These are phyloP conservation scores for Luidia sarsii DNA, from an alignment of 53 echinoderm and acorn worm species.

Conservation along the genomic window DNA sequence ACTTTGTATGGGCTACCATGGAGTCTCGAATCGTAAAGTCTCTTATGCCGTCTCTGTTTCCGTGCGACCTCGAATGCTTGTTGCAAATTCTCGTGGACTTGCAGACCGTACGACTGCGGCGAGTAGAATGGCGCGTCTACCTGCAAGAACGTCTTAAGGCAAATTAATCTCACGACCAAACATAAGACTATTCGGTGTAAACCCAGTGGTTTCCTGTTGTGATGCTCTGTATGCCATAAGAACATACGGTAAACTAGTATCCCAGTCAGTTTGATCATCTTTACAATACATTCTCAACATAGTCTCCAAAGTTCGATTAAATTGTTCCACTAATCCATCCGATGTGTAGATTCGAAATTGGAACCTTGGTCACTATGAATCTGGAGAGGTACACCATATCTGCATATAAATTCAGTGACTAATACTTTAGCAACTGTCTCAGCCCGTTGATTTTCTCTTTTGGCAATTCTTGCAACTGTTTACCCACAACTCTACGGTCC, in stretches of 20 bases:
- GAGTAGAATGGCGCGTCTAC: background rate
- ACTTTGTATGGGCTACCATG: background rate
- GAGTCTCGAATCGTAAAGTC: background rate
- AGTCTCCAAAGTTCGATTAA: background rate
- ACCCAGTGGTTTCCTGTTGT: constrained; percentile 8
- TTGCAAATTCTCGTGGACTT: constrained; percentile 6
- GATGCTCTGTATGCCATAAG: constrained; percentile 13
- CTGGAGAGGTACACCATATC: background rate
- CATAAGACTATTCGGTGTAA: background rate
- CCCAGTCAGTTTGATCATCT: constrained; percentile 4
- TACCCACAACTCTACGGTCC: no score
- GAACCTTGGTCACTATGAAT: constrained; percentile 7
- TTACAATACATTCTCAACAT: constrained; percentile 12
- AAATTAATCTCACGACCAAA: background rate
- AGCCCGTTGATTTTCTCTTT: background rate
- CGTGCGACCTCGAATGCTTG: constrained; percentile 4
- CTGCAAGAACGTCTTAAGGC: background rate
- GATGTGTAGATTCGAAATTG: background rate
- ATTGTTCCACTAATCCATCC: background rate
- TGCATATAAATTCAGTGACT: background rate
- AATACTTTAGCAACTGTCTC: background rate
- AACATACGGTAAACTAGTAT: constrained; percentile 11
- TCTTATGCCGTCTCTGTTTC: constrained; percentile 11
- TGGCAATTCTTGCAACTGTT: no score
- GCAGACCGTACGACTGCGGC: background rate